These are phyloP conservation scores for Sisyra nigra DNA, from an alignment of 2,888 invertebrate species.

Conservation along the genomic window DNA sequence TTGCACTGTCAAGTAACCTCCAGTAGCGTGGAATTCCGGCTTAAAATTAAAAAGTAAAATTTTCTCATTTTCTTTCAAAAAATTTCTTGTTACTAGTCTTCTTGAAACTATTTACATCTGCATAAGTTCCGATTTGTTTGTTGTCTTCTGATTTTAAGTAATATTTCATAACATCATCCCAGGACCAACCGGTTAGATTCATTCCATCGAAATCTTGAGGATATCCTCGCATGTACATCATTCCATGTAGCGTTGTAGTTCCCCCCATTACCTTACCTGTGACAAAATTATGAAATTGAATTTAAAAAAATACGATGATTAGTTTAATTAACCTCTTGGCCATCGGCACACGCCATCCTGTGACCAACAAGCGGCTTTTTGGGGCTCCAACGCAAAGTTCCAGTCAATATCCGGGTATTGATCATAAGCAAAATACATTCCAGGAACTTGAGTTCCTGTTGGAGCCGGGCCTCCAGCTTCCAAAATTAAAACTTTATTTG, in stretches of 20 bases:
- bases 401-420: constrained; percentile 10
- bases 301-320: too few species aligned
- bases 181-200: constrained; percentile 10
- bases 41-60: too few species aligned
- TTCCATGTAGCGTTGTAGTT: constrained; percentile 10
- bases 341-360: constrained; percentile 8
- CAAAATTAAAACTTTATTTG: constrained; percentile 9
- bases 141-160: constrained; percentile 12
- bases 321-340: constrained; percentile 11
- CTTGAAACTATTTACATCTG: constrained; percentile 7
- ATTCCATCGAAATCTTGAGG: constrained; percentile 10
- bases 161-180: constrained; percentile 10
- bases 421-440: constrained; percentile 10
- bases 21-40: constrained; percentile 13
- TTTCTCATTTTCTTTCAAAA: too few species aligned
- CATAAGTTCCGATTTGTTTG: constrained; percentile 8
- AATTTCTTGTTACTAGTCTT: too few species aligned
- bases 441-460: constrained; percentile 8
- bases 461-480: constrained; percentile 12
- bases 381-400: constrained; percentile 7
- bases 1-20: constrained; percentile 12
- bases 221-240: constrained; percentile 12
- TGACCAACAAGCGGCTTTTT: constrained; percentile 9
- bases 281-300: too few species aligned
- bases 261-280: constrained; percentile 11